Percentiles rank a stretch among this genome's conserved stretches.
These are phyloP conservation scores for Latrodectus elegans DNA, from an alignment of 2,888 invertebrate genomes.

Conservation along the genomic window DNA sequence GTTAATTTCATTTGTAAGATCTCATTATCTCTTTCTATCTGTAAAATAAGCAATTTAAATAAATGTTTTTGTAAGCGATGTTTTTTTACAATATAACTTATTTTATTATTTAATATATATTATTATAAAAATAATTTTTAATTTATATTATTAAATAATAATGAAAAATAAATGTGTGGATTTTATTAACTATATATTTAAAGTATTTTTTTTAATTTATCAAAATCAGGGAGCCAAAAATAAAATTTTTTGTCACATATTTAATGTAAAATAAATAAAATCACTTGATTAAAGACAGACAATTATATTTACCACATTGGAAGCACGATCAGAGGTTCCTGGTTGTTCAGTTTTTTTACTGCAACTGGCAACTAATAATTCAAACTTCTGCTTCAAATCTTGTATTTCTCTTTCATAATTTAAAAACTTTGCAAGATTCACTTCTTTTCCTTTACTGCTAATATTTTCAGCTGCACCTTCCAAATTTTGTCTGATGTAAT, in stretches of 20 bases:
- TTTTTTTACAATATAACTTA: too few relatives aligned
- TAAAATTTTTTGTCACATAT: background rate
- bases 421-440: background rate
- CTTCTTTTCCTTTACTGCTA: background rate
- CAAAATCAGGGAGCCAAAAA: background rate
- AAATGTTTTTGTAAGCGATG: too few relatives aligned
- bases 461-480: background rate
- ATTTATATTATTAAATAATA: too few relatives aligned
- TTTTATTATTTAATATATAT: too few relatives aligned
- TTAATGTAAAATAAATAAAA: background rate
- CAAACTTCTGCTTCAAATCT: slow-evolving; percentile 37
- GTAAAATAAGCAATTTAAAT: background rate
- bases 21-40: slow-evolving; percentile 26
- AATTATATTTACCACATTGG: background rate
- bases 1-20: slow-evolving; percentile 44
- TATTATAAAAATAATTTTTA: too few relatives aligned
- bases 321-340: background rate
- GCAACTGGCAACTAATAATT: slow-evolving; percentile 12
- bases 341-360: background rate
- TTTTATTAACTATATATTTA: background rate
- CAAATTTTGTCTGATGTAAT: slow-evolving; percentile 6
- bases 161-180: too few relatives aligned
- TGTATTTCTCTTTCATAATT: slow-evolving; percentile 40
- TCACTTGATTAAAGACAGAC: background rate
- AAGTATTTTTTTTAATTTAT: background rate